These are phyloP conservation scores for Ladona fulva DNA, from an alignment of 1,140 invertebrate genomes.

Conservation along the genomic window DNA sequence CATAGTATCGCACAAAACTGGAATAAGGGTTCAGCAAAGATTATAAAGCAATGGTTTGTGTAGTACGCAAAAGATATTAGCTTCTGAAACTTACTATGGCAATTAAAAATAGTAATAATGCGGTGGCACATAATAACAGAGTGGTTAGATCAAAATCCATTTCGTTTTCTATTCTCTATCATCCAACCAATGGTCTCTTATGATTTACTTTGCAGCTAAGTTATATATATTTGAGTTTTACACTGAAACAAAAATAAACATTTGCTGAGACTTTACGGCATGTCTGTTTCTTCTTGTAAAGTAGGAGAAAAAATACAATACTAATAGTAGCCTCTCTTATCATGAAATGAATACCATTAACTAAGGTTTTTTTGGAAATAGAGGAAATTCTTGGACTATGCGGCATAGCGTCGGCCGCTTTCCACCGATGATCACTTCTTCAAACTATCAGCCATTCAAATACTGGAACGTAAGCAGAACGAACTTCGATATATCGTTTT, in stretches of 20 bases:
- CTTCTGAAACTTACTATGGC: background rate
- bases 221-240: too few relatives aligned
- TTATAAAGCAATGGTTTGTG: background rate
- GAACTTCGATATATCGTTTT: background rate
- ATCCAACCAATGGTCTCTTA: background rate
- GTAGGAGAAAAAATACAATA: background rate
- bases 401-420: background rate
- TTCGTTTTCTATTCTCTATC: background rate
- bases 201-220: too few relatives aligned
- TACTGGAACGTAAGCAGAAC: background rate
- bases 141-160: background rate
- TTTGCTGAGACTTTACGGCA: too few relatives aligned
- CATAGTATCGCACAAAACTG: conserved; percentile 50
- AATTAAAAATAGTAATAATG: background rate
- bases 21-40: conserved; percentile 25
- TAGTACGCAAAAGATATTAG: background rate
- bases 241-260: too few relatives aligned
- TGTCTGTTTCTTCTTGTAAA: background rate
- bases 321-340: background rate
- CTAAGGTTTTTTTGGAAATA: background rate
- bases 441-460: background rate
- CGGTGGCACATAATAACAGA: background rate
- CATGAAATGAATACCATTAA: background rate
- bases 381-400: background rate
- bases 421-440: background rate